These are phyloP conservation scores for Stictonetta naevosa DNA, from an alignment of 2,113 vertebrate genomes.

Conservation along the genomic window DNA sequence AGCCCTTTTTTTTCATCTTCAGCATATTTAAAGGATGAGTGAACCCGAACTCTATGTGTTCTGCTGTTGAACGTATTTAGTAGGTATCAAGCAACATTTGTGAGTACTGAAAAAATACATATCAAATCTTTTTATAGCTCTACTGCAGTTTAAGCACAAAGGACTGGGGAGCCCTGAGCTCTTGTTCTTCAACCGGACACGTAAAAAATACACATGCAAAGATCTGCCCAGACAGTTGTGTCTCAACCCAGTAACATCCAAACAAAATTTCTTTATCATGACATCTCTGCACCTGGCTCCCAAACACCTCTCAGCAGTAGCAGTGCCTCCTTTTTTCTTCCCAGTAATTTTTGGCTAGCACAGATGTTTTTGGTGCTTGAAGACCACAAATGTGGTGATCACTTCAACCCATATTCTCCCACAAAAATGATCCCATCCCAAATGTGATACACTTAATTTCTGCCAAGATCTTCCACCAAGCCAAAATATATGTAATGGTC, in stretches of 20 bases:
- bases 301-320: background rate
- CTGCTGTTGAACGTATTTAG: background rate
- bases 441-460: background rate
- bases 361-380: background rate
- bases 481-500: background rate
- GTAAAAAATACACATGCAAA: background rate
- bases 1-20: conserved; percentile 4
- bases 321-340: background rate
- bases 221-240: background rate
- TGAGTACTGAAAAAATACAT: conserved; percentile 4
- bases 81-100: background rate
- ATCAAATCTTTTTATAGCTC: background rate
- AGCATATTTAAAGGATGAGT: background rate
- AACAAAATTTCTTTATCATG: background rate
- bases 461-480: background rate
- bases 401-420: background rate
- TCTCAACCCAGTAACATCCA: background rate
- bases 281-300: background rate
- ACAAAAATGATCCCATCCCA: background rate
- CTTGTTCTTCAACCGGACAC: background rate
- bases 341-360: background rate
- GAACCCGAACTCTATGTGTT: background rate
- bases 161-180: background rate
- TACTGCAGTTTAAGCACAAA: background rate
- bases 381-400: fast-evolving